Conservation (phyloP, 2,113 vertebrate genomes). For the Malaclemys terrapin region DNA sequence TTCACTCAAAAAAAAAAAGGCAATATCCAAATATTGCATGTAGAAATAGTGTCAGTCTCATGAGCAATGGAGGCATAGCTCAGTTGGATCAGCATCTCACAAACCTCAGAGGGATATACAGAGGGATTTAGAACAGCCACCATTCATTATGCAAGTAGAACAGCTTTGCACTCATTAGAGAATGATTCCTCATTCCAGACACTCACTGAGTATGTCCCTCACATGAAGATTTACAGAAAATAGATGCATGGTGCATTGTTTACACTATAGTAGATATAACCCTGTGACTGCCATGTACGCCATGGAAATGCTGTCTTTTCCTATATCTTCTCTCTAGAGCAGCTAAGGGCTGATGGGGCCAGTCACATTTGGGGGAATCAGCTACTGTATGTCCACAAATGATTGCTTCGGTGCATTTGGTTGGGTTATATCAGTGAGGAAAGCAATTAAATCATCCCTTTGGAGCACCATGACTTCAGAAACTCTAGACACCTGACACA, state of each 20-base stretch:
- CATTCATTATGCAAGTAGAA: background rate
- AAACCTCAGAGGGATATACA: rapidly evolving
- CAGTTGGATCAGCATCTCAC: background rate
- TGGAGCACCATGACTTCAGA: background rate
- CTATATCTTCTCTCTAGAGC: background rate
- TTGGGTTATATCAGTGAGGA: slow-evolving; percentile 1
- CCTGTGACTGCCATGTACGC: rapidly evolving
- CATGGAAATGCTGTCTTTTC: background rate
- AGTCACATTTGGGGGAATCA: slow-evolving; percentile 10
- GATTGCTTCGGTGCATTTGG: background rate
- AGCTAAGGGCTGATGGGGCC: background rate
- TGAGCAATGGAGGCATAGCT: too few relatives aligned
- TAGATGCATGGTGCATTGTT: background rate
- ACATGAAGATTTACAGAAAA: background rate
- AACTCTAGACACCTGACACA: background rate
- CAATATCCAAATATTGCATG: background rate
- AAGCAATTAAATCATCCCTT: background rate
- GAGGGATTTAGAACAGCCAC: rapidly evolving
- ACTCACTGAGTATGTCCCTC: rapidly evolving
- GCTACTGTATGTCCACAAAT: background rate
- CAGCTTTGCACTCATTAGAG: background rate
- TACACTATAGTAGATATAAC: background rate
- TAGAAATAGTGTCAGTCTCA: background rate
- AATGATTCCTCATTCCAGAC: background rate
- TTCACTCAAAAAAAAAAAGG: background rate